Evolutionary conservation across 2,888 invertebrate species (phyloP).

Genomic region (Argyresthia goedartella): DNA sequence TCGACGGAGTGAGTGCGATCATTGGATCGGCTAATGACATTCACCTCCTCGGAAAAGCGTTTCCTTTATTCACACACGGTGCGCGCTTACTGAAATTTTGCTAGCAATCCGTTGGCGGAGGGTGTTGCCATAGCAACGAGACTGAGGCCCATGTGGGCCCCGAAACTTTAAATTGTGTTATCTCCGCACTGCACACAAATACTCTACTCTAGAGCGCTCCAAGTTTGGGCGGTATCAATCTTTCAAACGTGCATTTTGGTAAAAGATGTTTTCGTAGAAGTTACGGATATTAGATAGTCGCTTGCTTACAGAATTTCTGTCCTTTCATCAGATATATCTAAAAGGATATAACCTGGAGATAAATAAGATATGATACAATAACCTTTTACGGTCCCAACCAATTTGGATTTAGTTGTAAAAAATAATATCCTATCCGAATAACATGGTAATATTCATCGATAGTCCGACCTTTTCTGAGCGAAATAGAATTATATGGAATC

Average conservation of each 20-base stretch:
- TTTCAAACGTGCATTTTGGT: conserved; percentile 17
- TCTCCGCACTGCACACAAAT: conserved; percentile 40
- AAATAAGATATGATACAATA: too few relatives aligned
- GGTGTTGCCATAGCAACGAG: conserved; percentile 62
- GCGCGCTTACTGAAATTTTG: conserved; percentile 57
- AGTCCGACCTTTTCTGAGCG: conserved; percentile 36
- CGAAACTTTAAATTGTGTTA: conserved; percentile 67
- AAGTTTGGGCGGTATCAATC: conserved; percentile 26
- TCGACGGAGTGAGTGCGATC: conserved; percentile 24
- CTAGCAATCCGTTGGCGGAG: conserved; percentile 34
- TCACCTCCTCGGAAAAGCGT: conserved; percentile 63
- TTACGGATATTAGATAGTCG: too few relatives aligned
- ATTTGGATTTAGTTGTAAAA: too few relatives aligned
- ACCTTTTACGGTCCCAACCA: too few relatives aligned
- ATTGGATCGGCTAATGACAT: conserved; percentile 56
- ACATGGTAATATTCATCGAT: neutral
- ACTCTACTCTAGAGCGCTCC: conserved; percentile 9
- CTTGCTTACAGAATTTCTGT: too few relatives aligned
- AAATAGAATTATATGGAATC: conserved; percentile 39
- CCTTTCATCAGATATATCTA: too few relatives aligned
- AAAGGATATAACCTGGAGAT: too few relatives aligned
- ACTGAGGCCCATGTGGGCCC: conserved; percentile 58
- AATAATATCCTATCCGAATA: too few relatives aligned
- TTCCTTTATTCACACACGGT: conserved; percentile 55
- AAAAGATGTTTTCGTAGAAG: too few relatives aligned